A percentile compares a stretch with the other conserved stretches of the same genome.
Evolutionary conservation across 2,797 vertebrate genomes (phyloP).

Genomic region (Anniella stebbinsi): DNA sequence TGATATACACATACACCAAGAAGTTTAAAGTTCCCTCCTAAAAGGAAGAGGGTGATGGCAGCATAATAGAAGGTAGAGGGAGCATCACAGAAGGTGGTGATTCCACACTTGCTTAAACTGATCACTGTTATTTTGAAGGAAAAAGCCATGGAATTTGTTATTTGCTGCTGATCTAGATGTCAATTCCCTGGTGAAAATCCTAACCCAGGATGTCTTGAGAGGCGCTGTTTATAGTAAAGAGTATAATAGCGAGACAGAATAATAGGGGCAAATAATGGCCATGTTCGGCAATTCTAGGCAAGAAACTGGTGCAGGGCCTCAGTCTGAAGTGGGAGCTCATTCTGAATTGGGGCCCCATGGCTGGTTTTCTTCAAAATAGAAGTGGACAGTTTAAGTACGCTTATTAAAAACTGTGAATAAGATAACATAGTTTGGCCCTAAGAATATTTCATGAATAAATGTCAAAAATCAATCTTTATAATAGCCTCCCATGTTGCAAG

Average conservation of each 20-base stretch:
- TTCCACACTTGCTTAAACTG: background rate
- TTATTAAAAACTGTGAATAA: background rate
- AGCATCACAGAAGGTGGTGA: no score
- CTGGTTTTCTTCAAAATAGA: background rate
- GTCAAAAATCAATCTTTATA: background rate
- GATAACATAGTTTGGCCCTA: background rate
- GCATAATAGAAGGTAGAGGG: no score
- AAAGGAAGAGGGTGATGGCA: no score
- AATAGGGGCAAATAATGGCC: background rate
- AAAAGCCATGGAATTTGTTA: background rate
- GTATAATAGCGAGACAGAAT: background rate
- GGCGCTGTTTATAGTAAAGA: background rate
- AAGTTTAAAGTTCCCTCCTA: no score
- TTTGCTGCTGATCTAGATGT: background rate
- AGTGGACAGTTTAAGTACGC: background rate
- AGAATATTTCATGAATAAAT: background rate
- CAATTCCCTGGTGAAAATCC: background rate
- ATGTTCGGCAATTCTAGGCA: background rate
- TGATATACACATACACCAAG: no score
- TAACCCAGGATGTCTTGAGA: background rate
- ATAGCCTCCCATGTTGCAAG: background rate
- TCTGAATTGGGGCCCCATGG: background rate
- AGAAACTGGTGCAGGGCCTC: background rate
- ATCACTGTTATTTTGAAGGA: background rate
- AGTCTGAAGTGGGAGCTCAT: background rate